phyloP scores from a whole-genome alignment of 2,113 vertebrate genomes.

The Taxidea taxus region DNA sequence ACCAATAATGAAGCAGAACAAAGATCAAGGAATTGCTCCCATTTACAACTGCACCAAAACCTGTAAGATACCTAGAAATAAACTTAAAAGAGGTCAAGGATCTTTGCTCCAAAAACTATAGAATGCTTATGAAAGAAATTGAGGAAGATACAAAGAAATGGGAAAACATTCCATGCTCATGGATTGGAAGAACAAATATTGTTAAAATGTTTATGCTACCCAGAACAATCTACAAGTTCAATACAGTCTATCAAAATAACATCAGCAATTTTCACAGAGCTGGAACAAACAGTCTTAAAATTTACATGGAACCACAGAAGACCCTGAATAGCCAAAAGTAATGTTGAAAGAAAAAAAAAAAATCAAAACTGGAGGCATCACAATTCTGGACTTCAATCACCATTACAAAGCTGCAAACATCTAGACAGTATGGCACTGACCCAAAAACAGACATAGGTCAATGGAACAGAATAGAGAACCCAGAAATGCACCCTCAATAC shows the following conservation, averaged over 20 bases:
- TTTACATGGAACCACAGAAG: not conserved
- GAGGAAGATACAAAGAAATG: not conserved
- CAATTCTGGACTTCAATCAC: too few relatives aligned
- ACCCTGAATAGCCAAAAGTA: too few relatives aligned
- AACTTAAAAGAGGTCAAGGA: not conserved
- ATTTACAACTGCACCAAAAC: not conserved
- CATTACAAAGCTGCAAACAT: too few relatives aligned
- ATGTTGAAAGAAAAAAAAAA: too few relatives aligned
- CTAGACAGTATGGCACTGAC: too few relatives aligned
- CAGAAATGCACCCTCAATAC: too few relatives aligned
- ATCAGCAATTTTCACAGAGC: not conserved
- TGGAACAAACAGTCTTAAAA: not conserved
- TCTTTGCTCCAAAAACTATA: not conserved
- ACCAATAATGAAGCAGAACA: not conserved
- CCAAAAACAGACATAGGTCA: too few relatives aligned
- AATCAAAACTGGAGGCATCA: too few relatives aligned
- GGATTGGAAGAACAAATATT: not conserved
- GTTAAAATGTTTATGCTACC: not conserved
- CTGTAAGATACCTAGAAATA: not conserved
- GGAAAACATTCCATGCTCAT: not conserved
- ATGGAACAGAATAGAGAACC: too few relatives aligned
- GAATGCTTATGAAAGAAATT: not conserved
- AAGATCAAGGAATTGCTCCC: not conserved
- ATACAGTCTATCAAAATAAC: not conserved
- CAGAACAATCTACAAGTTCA: not conserved